These are phyloP conservation scores for Zelleria hepariella DNA, from an alignment of 2,888 invertebrate genomes.

Conservation along the genomic window DNA sequence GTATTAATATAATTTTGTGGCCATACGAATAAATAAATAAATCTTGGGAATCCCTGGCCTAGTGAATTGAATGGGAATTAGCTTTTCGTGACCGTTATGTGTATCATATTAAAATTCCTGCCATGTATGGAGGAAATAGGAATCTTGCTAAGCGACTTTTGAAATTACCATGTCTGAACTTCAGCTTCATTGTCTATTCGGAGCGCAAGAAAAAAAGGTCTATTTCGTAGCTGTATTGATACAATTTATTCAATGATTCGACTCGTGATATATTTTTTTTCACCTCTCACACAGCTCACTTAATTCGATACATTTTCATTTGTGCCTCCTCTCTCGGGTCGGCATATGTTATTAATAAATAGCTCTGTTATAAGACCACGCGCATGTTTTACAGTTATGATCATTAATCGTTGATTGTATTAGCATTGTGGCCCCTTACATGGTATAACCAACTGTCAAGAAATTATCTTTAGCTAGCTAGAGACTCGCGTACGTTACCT, in stretches of 20 bases:
- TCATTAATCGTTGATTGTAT: neutral
- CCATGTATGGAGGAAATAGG: neutral
- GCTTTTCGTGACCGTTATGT: neutral
- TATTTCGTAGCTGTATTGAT: too few relatives aligned
- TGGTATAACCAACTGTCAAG: neutral
- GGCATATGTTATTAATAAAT: neutral
- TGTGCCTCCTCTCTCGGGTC: neutral
- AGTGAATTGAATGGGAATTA: slow-evolving; percentile 2
- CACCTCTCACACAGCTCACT: neutral
- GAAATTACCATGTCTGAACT: too few relatives aligned
- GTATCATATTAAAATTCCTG: neutral
- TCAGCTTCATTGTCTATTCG: too few relatives aligned
- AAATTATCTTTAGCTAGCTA: neutral
- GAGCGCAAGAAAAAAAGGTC: too few relatives aligned
- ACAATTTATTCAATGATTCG: too few relatives aligned
- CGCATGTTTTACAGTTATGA: neutral
- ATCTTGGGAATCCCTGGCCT: neutral
- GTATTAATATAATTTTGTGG: too few relatives aligned
- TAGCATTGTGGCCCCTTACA: neutral
- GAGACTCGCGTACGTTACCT: too few relatives aligned
- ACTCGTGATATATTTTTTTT: too few relatives aligned
- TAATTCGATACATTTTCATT: neutral
- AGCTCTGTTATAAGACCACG: neutral
- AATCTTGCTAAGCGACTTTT: too few relatives aligned
- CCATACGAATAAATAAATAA: too few relatives aligned